Evolutionary conservation across 2,797 vertebrate genomes (phyloP).

Genomic region (Crenuchus spilurus): DNA sequence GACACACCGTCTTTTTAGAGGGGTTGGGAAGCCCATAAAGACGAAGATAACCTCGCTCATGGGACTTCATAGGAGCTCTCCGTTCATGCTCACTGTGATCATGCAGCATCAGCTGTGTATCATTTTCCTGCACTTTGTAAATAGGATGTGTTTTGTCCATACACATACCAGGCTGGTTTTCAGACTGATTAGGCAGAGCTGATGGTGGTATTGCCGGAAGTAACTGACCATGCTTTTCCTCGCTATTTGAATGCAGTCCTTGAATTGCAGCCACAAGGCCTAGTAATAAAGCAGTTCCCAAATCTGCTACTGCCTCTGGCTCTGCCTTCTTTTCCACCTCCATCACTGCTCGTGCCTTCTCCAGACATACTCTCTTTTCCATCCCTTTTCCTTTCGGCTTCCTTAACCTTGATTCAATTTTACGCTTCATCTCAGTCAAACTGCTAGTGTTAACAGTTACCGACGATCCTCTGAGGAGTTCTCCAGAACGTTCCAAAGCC

Average conservation of each 20-base stretch:
- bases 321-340: constrained; percentile 4
- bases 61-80: not conserved
- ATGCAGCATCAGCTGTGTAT: not conserved
- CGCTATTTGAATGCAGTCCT: constrained; percentile 51
- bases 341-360: not conserved
- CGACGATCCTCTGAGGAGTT: constrained; percentile 80
- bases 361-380: too few species aligned
- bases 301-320: constrained; percentile 63
- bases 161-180: fast-evolving
- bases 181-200: not conserved
- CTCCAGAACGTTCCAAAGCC: constrained; percentile 83
- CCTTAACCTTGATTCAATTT: constrained; percentile 77
- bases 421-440: constrained; percentile 86
- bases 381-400: constrained; percentile 61
- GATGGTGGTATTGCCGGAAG: not conserved
- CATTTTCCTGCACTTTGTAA: not conserved
- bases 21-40: constrained; percentile 85
- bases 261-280: constrained; percentile 69
- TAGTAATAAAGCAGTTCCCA: constrained; percentile 68
- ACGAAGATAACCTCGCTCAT: constrained; percentile 79
- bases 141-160: not conserved
- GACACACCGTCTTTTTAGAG: constrained; percentile 81
- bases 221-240: not conserved
- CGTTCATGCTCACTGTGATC: not conserved
- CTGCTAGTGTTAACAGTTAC: constrained; percentile 86